Evolutionary conservation across 2,888 invertebrate genomes (phyloP).

Genomic region (Drosophila seclusa): DNA sequence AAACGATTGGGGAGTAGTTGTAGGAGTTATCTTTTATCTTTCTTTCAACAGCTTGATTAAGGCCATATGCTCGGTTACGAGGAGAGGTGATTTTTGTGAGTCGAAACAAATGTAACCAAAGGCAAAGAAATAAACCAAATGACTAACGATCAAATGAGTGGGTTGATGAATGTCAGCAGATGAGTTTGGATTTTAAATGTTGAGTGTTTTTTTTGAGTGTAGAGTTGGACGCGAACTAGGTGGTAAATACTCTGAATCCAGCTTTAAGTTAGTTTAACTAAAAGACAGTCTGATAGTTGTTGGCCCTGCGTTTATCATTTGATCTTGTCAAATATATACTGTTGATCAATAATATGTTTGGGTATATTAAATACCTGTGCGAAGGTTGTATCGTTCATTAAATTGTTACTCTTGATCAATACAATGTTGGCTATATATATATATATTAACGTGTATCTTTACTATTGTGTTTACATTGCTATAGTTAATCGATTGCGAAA

Average conservation of each 20-base stretch:
- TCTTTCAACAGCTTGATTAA: slow-evolving; percentile 18
- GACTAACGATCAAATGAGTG: slow-evolving; percentile 48
- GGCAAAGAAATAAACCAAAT: slow-evolving; percentile 37
- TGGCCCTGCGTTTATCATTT: neutral
- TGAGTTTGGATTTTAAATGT: slow-evolving; percentile 43
- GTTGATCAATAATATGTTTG: neutral
- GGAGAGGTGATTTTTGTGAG: slow-evolving; percentile 21
- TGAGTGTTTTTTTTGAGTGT: slow-evolving; percentile 79
- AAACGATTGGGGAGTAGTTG: slow-evolving; percentile 38
- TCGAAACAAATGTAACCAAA: slow-evolving; percentile 24
- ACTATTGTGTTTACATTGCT: neutral
- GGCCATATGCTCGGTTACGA: slow-evolving; percentile 32
- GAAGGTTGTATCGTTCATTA: neutral
- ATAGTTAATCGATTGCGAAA: neutral
- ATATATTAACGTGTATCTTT: neutral
- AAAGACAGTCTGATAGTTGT: neutral
- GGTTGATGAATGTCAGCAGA: slow-evolving; percentile 70
- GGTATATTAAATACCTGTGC: no score
- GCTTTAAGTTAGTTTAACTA: neutral
- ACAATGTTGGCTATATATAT: no score
- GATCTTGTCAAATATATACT: neutral
- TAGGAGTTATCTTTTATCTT: slow-evolving; percentile 51
- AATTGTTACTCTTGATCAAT: rapidly evolving
- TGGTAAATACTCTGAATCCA: neutral
- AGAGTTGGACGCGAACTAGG: slow-evolving; percentile 1